Base-by-base conservation (phyloP, 2,113 vertebrate species). In the Psophia crepitans region DNA sequence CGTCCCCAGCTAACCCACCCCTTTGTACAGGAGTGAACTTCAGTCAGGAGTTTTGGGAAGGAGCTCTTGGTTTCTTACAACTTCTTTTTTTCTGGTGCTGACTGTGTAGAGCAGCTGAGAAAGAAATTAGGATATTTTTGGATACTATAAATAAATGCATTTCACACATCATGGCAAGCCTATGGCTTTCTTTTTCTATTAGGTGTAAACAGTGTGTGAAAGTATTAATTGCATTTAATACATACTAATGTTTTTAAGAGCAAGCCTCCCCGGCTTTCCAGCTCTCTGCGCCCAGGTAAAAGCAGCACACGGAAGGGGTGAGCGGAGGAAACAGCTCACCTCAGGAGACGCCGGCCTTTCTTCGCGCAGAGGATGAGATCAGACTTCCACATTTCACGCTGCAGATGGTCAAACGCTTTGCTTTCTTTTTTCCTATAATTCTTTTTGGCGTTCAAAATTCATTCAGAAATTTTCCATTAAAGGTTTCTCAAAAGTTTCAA, bases 391-490 rank as follows among this genome's bases (percentile, higher is more conserved):
- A 63, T 54, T 51, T 88, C 58, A 11, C 35, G 73, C 83, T 92
- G 77, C 58, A 66, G 14, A 12, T 26, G 75, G 44, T 28, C 94
- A 87, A 76, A 66, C 17, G 14, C 37, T 90, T 76, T 2, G 0
- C 63, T 81, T 93, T 68, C 75, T 79, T 75, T 51, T 84, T 68
- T 26, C 35, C 78, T 41, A 2, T 41, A 71, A 54, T 84, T 46
- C 74, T 37, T 76, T 89, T 11, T 37, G 60, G 9, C 51, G 49
- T 9, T 90, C 66, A 60, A 51, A 86, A 77, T n/a, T 83, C 92
- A 70, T 80, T 90, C 83, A 80, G 79, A 77, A 83, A 74, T 83
- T 87, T 88, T 61, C 92, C 63, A 80, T 95, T 76, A 70, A 75
- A 87, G 9, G 35, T 37, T 61, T 85, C 85, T 93, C 53, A 41